Percentiles rank a stretch among this genome's conserved stretches.
Conservation (phyloP, 1,140 invertebrate genomes). For the Planococcus citri region DNA sequence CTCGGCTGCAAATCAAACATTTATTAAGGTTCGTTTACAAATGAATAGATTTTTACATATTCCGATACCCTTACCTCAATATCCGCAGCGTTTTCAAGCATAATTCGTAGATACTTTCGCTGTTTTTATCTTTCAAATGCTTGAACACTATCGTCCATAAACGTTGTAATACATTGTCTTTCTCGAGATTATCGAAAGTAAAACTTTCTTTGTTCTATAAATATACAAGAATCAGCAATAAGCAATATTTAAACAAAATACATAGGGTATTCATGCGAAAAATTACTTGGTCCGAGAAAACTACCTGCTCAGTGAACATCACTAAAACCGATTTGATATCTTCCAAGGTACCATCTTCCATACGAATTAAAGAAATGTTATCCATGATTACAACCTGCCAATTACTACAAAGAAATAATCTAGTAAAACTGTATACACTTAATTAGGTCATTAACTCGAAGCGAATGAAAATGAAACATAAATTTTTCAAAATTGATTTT, state of each 20-base stretch:
- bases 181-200: slow-evolving; percentile 39
- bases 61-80: slow-evolving; percentile 41
- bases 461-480: too few species aligned
- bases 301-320: not conserved
- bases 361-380: slow-evolving; percentile 13
- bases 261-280: not conserved
- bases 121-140: slow-evolving; percentile 35
- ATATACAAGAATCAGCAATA: slow-evolving; percentile 21
- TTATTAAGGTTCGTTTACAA: not conserved
- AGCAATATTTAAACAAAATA: too few species aligned
- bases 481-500: too few species aligned
- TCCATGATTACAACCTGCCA: not conserved
- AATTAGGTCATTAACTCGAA: not conserved
- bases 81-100: slow-evolving; percentile 43
- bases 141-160: slow-evolving; percentile 43
- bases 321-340: not conserved
- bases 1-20: slow-evolving; percentile 44
- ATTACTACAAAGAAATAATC: not conserved
- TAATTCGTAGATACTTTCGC: slow-evolving; percentile 34
- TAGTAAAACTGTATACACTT: not conserved
- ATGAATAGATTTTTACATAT: not conserved
- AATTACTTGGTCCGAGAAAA: not conserved
- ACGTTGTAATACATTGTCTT: slow-evolving; percentile 36
- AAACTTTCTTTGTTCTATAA: slow-evolving; percentile 38
- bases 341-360: slow-evolving; percentile 8